Percentiles rank a stretch among this genome's conserved stretches.
Conservation (phyloP, 2,888 invertebrate genomes). For the Ochropleura plecta region DNA sequence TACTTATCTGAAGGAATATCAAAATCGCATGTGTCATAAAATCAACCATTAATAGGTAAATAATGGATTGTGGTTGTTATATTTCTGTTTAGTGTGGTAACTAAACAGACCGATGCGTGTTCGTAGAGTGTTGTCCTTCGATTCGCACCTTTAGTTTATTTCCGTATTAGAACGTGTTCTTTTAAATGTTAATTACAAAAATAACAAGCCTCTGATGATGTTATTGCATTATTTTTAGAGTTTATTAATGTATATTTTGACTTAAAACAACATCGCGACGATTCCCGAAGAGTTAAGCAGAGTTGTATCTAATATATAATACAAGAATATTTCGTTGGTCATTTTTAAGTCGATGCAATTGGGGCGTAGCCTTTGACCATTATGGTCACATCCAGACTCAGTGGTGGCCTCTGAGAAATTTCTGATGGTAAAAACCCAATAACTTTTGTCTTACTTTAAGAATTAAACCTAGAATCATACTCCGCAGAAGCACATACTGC, state of each 20-base stretch:
- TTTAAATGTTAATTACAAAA: constrained; percentile 62
- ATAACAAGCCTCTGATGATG: constrained; percentile 52
- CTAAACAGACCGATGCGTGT: constrained; percentile 1
- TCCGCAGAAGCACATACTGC: background rate
- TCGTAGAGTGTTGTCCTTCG: constrained; percentile 28
- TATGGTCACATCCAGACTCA: background rate
- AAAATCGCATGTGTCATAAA: background rate
- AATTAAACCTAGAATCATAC: background rate
- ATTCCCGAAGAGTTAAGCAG: background rate
- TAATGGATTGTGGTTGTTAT: background rate
- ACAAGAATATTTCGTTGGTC: background rate
- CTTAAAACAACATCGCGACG: background rate
- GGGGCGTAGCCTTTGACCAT: no score
- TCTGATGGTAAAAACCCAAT: background rate
- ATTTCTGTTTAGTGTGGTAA: constrained; percentile 37
- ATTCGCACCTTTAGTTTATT: constrained; percentile 56
- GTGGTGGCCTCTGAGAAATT: background rate
- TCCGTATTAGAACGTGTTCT: constrained; percentile 63
- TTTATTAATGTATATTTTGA: constrained; percentile 39
- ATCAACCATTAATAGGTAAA: background rate
- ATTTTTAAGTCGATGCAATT: background rate
- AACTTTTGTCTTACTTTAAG: background rate
- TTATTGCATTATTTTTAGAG: constrained; percentile 58
- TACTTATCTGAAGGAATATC: background rate
- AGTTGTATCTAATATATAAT: background rate